Base-by-base conservation (phyloP, 2,797 vertebrate species). In the Danio kyathit region DNA sequence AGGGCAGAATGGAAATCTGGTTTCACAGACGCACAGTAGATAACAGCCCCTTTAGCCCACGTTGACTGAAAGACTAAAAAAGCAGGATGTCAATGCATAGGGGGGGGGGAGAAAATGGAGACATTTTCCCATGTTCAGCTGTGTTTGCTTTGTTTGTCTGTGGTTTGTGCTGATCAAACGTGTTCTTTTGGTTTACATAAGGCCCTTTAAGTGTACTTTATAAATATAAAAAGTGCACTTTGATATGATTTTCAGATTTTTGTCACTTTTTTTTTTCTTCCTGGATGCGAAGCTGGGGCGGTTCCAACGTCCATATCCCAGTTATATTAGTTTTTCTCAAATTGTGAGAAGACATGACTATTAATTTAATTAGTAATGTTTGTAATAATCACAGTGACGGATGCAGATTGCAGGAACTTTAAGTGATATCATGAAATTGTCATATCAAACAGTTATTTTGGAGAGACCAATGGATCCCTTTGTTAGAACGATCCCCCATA, bases 1-100 rank as follows among this genome's bases (percentile, higher is more conserved):
- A 0, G 97, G 94, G 80, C 97, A 96, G 92, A 98, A 98, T 0
- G 96, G 97, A 11, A 95, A 93, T 92, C 94, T 97, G 74, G 95
- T 97, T 57, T 90, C 96, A 83, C 95, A 97, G 95, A 97, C 96
- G 91, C 96, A 96, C 86, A 96, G 95, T 92, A 98, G 97, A 98
- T 98, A 97, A 97, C 96, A 94, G 91, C 85, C 63, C 81, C 76
- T 83, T 56, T 72, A 63, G 44, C 73, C 63, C 56, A 86, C 79
- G 84, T 77, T 56, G 85, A 89, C 87, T 89, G 82, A 88, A 40
- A 38, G 78, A 78, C 59, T 83, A 19, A 84, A 81, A 29, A 85
- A 86, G 82, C 49, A 54, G 67, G 48, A 60, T 63, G 79, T 71
- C 73, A 79, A 57, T 86, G 74, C 65, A 81, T 82, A 73, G 74